Evolutionary conservation across 2,888 invertebrate species (phyloP).

Genomic region (Lissocephala sabroskyi): DNA sequence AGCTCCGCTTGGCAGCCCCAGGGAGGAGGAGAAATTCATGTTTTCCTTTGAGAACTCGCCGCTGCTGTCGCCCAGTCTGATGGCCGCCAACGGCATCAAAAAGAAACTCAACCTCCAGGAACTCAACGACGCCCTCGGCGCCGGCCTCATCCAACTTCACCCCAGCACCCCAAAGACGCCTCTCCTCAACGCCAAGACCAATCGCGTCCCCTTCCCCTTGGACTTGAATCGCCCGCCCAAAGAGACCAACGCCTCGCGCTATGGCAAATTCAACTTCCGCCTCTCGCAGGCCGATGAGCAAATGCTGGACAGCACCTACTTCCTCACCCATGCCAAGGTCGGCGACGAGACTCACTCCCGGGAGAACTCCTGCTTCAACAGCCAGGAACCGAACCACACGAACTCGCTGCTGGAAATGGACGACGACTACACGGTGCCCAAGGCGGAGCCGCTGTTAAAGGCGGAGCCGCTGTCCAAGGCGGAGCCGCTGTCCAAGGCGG

Average conservation of each 20-base stretch:
- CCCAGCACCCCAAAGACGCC: constrained; percentile 43
- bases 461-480: too few species aligned
- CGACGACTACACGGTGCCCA: too few species aligned
- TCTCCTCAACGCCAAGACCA: constrained; percentile 20
- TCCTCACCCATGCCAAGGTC: constrained; percentile 46
- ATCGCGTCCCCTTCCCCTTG: constrained; percentile 11
- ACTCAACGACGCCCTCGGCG: constrained; percentile 54
- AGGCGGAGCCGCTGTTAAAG: too few species aligned
- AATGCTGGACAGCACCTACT: constrained; percentile 54
- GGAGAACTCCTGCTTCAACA: constrained; percentile 28
- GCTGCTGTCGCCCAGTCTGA: constrained; percentile 41
- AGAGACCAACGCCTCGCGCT: neutral
- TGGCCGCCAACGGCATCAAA: constrained; percentile 30
- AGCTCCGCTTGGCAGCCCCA: neutral
- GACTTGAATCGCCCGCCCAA: neutral
- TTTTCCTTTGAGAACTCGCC: constrained; percentile 37
- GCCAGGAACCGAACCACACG: too few species aligned
- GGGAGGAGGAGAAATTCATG: constrained; percentile 16
- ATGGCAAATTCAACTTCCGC: constrained; percentile 25
- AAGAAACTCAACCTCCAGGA: constrained; percentile 46
- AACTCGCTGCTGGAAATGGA: too few species aligned
- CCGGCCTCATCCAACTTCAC: constrained; percentile 51
- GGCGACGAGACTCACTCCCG: constrained; percentile 51
- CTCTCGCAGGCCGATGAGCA: constrained; percentile 51
- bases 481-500: too few species aligned